Evolutionary conservation across 2,797 vertebrate genomes (phyloP), one percentile per base, ranked within the genome.

Genomic region (Centroberyx gerrardi): DNA sequence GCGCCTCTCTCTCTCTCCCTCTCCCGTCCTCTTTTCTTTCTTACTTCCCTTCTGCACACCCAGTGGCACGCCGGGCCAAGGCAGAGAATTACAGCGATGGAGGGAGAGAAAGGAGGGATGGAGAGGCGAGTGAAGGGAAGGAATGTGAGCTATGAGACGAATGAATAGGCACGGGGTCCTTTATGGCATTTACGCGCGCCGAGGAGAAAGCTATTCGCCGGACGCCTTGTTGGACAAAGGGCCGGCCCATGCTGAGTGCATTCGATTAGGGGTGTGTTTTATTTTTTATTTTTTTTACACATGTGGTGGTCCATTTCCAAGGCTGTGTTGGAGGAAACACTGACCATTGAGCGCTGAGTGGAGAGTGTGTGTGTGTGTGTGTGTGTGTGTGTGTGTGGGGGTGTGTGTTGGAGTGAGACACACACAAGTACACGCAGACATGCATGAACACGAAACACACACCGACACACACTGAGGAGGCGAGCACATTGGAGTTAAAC

Each of bases 201-300:
- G 69, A 79, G 74, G 76, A 86, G 71, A 81, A 72, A 83, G 79
- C 62, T 81, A 66, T 77, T 89, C 58, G 76, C 83, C 60, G 18
- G 78, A 84, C 83, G 78, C 75, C 85, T 73, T 79, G 87, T 82
- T 28, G 65, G 87, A 89, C 82, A 90, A 87, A 90, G 78, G 76
- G 77, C 33, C 79, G 53, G 85, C 62, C 52, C 81, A 85, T 46
- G 61, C 82, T 81, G 81, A 89, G 84, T 83, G 84, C 74, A 80
- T 87, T 93, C 85, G 82, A 90, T 92, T 88, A 87, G 68, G 78
- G 62, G 15, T 72, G 87, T 8, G 18, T 27, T 22, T 36, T 22
- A 22, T 22, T 22, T 22, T 22, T 22, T 22, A 22, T 22, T 22
- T 18, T 18, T 40, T 27, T 49, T 29, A 15, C 5, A 59, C 6